Conservation (phyloP, 1,140 invertebrate species). For the Cryptotermes secundus region DNA sequence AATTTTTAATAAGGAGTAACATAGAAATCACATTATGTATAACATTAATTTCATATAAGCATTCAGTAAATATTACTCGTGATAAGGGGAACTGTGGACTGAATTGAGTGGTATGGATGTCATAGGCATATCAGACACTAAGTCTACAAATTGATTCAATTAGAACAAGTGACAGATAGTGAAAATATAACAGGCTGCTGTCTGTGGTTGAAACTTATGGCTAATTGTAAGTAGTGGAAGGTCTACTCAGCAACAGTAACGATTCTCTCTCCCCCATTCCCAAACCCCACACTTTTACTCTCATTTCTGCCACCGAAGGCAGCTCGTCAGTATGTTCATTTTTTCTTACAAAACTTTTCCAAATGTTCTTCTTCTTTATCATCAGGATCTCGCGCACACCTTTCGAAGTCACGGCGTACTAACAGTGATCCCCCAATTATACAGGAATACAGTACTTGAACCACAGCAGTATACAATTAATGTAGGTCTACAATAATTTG, state of each 20-base stretch:
- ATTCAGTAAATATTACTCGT: neutral
- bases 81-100: neutral
- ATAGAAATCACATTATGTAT: too few relatives aligned
- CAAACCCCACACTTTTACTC: neutral
- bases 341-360: neutral
- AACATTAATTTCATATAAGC: too few relatives aligned
- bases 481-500: too few relatives aligned
- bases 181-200: neutral
- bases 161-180: neutral
- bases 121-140: neutral
- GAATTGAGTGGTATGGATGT: neutral
- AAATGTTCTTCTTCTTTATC: neutral
- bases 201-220: neutral
- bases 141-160: slow-evolving; percentile 6
- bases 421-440: too few relatives aligned
- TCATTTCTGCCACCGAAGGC: neutral
- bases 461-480: too few relatives aligned
- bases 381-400: neutral
- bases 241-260: neutral
- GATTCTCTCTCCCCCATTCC: neutral
- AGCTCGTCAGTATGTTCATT: neutral
- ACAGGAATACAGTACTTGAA: too few relatives aligned
- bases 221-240: neutral
- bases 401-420: neutral
- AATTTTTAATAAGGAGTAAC: too few relatives aligned